These are phyloP conservation scores for Endotricha flammealis DNA, from an alignment of 2,888 invertebrate species.

Conservation along the genomic window DNA sequence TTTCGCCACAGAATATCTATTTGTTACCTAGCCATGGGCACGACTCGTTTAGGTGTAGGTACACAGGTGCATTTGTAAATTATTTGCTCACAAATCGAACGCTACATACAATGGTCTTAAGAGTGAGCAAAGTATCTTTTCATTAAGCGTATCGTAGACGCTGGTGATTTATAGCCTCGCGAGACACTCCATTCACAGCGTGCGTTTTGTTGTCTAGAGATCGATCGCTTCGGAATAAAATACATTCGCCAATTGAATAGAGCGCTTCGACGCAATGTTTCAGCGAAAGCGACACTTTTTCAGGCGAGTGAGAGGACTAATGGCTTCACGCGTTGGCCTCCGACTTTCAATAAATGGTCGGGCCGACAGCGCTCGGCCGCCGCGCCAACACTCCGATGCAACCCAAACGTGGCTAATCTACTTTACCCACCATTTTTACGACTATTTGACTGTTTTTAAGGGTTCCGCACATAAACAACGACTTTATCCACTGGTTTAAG, in stretches of 20 bases:
- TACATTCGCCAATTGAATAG: constrained; percentile 73
- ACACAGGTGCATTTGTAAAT: constrained; percentile 5
- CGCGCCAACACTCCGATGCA: constrained; percentile 19
- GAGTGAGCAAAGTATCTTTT: constrained; percentile 55
- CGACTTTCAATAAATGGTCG: constrained; percentile 67
- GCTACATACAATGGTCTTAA: constrained; percentile 43
- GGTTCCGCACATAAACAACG: background rate
- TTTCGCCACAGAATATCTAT: constrained; percentile 28
- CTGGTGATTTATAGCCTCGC: constrained; percentile 67
- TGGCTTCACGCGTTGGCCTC: constrained; percentile 65
- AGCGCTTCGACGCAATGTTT: constrained; percentile 63
- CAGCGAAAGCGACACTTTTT: constrained; percentile 69
- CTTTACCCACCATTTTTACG: constrained; percentile 29
- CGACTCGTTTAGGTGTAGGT: background rate
- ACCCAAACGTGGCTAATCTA: constrained; percentile 52
- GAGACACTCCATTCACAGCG: constrained; percentile 66
- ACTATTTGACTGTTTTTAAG: constrained; percentile 20
- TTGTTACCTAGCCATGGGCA: constrained; percentile 9
- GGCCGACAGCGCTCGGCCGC: constrained; percentile 32
- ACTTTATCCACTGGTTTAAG: background rate
- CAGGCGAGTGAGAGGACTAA: constrained; percentile 61
- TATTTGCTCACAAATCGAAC: constrained; percentile 3
- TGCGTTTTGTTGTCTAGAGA: constrained; percentile 71
- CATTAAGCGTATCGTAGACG: constrained; percentile 70
- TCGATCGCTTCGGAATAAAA: constrained; percentile 73